Evolutionary conservation across 2,888 invertebrate genomes (phyloP), one percentile per base, ranked within the genome.

Genomic region (Eudasyphora cyanicolor): DNA sequence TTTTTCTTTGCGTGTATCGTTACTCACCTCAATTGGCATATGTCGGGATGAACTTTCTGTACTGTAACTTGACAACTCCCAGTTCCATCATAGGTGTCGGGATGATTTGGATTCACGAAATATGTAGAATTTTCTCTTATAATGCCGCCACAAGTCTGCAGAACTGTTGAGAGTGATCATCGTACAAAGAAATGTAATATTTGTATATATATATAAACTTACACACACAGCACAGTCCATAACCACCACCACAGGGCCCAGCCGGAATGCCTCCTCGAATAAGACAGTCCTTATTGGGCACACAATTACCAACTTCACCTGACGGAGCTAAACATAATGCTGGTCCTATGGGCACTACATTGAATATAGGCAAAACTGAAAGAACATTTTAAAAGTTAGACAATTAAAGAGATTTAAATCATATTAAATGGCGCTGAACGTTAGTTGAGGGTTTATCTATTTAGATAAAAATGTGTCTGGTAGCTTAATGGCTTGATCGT

Each of bases 31-130:
- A 96, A 94, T 90, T 98, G 97, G 87, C 97, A 97, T 17, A 97
- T 95, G 87, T 96, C 96, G 0, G 95, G 94, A 89, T 95, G 95
- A 2, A 95, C 92, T 90, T 97, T 97, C 69, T 96, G 91, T 10
- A 98, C 93, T 0, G 96, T 97, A 5, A 97, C 93, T 89, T 97
- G 97, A 87, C 97, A 98, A 24, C 97, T 97, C 0, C 96, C 96
- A 0, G 96, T 96, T 0, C 95, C 95, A 86, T 97, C 96, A 88
- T 94, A 96, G 0, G 90, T 87, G 85, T 93, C 93, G 0, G 97
- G 97, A 91, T 96, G 97, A 82, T 96, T 96, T 1, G 94, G 94
- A 91, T 97, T 97, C 0, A 97, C 96, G 90, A 98, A 98, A 89
- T 97, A 96, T 0, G 97, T 97, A 1, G 96, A 95, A 89, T 98